phyloP scores from a whole-genome alignment of 92 coral and sea anemone genomes.

The Zoanthus sociatus region DNA sequence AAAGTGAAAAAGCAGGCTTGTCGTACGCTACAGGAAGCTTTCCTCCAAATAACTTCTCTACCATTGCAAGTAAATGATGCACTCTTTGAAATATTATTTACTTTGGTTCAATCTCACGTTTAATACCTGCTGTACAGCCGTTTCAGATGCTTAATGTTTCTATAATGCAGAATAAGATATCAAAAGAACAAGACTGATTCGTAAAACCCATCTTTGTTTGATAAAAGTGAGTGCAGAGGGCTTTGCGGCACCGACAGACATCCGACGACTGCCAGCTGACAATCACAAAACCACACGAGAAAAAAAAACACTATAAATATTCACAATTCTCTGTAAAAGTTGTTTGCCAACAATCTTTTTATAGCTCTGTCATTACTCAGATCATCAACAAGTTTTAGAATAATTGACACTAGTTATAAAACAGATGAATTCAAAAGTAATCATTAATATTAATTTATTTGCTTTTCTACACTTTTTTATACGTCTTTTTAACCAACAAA shows the following conservation, averaged over 20 bases:
- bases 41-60: slow-evolving; percentile 66
- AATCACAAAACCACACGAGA: slow-evolving; percentile 11
- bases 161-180: background rate
- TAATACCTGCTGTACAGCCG: background rate
- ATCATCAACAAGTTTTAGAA: slow-evolving; percentile 18
- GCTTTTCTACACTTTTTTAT: background rate
- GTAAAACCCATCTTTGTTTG: background rate
- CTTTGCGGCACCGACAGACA: background rate
- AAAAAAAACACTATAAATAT: slow-evolving; percentile 30
- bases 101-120: background rate
- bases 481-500: background rate
- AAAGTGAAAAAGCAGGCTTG: slow-evolving; percentile 22
- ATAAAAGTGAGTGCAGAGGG: background rate
- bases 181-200: background rate
- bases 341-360: slow-evolving; percentile 13
- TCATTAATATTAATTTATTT: background rate
- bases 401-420: background rate
- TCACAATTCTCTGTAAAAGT: slow-evolving; percentile 23
- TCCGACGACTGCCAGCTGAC: slow-evolving; percentile 18
- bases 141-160: background rate
- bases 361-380: slow-evolving; percentile 25
- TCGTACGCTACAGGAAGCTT: slow-evolving; percentile 25
- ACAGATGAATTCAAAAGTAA: slow-evolving; percentile 3
- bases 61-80: slow-evolving; percentile 34
- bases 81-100: background rate